Percentiles rank a stretch among this genome's conserved stretches.
Conservation (phyloP, 2,888 invertebrate genomes). For the Drosophila melanosoma region DNA sequence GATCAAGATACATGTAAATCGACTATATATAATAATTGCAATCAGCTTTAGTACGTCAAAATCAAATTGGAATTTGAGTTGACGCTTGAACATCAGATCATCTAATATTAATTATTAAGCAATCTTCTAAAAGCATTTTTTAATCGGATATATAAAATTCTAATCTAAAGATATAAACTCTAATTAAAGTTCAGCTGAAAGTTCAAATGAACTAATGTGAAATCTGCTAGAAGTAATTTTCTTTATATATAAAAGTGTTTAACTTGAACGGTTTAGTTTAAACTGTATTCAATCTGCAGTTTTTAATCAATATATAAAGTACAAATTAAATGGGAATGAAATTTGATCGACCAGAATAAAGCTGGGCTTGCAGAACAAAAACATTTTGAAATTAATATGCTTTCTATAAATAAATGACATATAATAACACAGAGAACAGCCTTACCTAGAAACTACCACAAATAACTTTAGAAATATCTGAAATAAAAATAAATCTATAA, state of each 20-base stretch:
- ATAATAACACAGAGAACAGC: neutral
- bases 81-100: neutral
- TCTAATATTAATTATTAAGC: slow-evolving; percentile 1
- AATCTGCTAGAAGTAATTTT: neutral
- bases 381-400: slow-evolving; percentile 8
- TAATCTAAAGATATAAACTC: neutral
- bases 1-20: slow-evolving; percentile 34
- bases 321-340: slow-evolving; percentile 14
- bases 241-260: neutral
- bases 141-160: neutral
- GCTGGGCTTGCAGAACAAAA: slow-evolving; percentile 33
- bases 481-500: neutral
- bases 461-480: neutral
- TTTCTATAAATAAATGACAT: slow-evolving; percentile 9
- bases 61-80: slow-evolving; percentile 7
- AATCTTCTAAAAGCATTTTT: neutral
- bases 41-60: neutral
- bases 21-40: slow-evolving; percentile 17
- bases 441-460: neutral
- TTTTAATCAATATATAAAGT: slow-evolving; percentile 6
- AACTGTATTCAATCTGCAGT: slow-evolving; percentile 13
- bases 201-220: neutral
- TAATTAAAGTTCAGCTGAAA: slow-evolving; percentile 8
- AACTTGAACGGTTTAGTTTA: neutral
- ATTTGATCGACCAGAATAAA: slow-evolving; percentile 21